Evolutionary conservation across 2,113 vertebrate species (phyloP), one percentile per base, ranked within the genome.

Genomic region (Sclerurus mexicanus): DNA sequence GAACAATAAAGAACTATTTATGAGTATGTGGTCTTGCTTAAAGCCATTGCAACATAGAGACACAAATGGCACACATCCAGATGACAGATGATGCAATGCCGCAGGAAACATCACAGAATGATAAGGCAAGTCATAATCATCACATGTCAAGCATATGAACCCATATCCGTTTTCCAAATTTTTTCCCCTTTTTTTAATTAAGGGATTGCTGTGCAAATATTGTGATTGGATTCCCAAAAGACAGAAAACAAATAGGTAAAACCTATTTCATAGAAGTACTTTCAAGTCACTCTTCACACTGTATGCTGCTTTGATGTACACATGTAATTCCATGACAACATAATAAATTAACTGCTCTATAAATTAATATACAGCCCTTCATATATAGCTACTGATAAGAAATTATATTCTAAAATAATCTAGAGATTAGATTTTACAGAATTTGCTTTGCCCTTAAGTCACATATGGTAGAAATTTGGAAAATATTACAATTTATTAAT

Each of bases 361-460:
- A 94, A 95, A 97, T 95, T 97, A 96, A 89, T 94, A 92, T 87
- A 89, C 77, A 94, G 83, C 64, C 73, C 76, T 81, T 60, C 79
- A 82, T 90, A 94, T 52, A 93, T 58, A 96, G 68, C 84, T 89
- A 83, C 55, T 77, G 52, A 96, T 74, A 78, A 95, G 75, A 87
- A 95, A 92, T 90, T 52, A 88, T 77, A 81, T 87, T 91, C 40
- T 49, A 52, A 56, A 93, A 58, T 67, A 94, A 77, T 62, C 52
- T n/a, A 87, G 17, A 12, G 42, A 92, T 50, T 59, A 75, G 42
- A 64, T 79, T 81, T 95, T 82, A 88, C 74, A 64, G 60, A 90
- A 95, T 92, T 46, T 58, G 4, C 33, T 83, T 94, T 87, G 52
- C 13, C 24, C 10, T 59, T 53, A 37, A 40, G 44, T 20, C 6